Evolutionary conservation across 2,113 vertebrate species (phyloP), one percentile per base, ranked within the genome.

Genomic region (Mus spicilegus): DNA sequence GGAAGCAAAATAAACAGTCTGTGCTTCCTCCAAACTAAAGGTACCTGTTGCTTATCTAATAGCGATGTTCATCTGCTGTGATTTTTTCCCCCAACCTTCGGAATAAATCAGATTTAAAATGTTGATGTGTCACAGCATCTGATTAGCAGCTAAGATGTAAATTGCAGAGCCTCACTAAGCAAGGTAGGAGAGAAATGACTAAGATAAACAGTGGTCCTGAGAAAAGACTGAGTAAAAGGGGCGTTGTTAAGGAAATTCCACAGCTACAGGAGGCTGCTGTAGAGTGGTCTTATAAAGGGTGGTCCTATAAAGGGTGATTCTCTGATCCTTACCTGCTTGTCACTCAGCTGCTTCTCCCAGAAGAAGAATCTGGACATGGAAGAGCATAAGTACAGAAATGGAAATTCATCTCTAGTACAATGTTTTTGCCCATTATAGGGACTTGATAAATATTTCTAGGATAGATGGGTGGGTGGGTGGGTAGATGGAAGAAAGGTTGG

Each of bases 1-100:
- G 94, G 94, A 78, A 80, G 69, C 89, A 96, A 97, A 94, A 96
- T 91, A 97, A 98, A 95, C 95, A 95, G 91, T 76, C 77, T 95
- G 94, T 67, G 73, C 96, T 75, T 91, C 92, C 94, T 90, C 94
- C 78, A 95, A 97, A 95, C 94, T 54, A 86, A 88, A 95, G 94
- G 97, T 80, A 95, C 69, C 75, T 94, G 56, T 94, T 65, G 75
- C 7, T 86, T 13, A 85, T 70, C 84, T 73, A 93, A 96, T 96
- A 97, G 95, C 92, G 72, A 97, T 96, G 1, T 96, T 97, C 91
- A 96, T 36, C 89, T 87, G 70, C 89, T 75, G 33, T 61, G 63
- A 96, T 87, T 61, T n/a, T 39, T 73, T 0, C 16, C 69, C 8
- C 88, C 95, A 76, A 51, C 39, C 96, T 81, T 95, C 77, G 51